Base-by-base conservation (phyloP, 2,113 vertebrate species). In the Mesocricetus auratus region DNA sequence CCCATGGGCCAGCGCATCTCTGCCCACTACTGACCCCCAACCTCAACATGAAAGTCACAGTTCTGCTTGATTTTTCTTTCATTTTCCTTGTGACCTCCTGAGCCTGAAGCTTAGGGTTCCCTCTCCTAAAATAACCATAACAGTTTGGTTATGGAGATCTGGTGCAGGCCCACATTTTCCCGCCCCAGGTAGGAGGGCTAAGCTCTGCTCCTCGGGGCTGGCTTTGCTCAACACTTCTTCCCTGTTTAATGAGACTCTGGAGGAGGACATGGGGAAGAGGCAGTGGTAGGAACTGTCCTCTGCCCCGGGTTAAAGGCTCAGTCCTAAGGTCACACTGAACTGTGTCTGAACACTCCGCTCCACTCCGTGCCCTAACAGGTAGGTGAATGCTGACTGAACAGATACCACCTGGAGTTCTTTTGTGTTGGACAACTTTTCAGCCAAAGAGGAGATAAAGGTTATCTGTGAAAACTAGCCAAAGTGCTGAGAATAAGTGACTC, bases 301-400 rank as follows among this genome's bases (percentile, higher is more conserved):
- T 73, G 94, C 93, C 95, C 78, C 93, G 75, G 79, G 97, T 81
- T 96, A 77, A 82, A 91, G 75, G 83, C 77, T 94, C 74, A 24
- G 5, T 87, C 92, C 90, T 85, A 81, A 93, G 3, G 39, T 69
- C 83, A 75, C 0, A 10, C 78, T 22, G 24, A 69, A 92, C 64
- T 91, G 47, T 85, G 22, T 33, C 86, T 60, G 77, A 83, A 58
- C 42, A 74, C 31, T 42, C 29, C 2, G 64, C 93, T 89, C 26
- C n/a, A 62, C 56, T 83, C 79, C 62, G 58, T 11, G 4, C 71
- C 2, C 2, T 4, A 47, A 56, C 66, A 47, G n/a, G 42, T 36
- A 29, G 24, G 9, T 0, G 13, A 22, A 64, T 56, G 93, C 39
- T 36, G 29, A 45, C 2, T 47, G 78, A 75, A 78, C 1, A 75